Base-by-base conservation (phyloP, 2,113 vertebrate species). In the Channa argus region DNA sequence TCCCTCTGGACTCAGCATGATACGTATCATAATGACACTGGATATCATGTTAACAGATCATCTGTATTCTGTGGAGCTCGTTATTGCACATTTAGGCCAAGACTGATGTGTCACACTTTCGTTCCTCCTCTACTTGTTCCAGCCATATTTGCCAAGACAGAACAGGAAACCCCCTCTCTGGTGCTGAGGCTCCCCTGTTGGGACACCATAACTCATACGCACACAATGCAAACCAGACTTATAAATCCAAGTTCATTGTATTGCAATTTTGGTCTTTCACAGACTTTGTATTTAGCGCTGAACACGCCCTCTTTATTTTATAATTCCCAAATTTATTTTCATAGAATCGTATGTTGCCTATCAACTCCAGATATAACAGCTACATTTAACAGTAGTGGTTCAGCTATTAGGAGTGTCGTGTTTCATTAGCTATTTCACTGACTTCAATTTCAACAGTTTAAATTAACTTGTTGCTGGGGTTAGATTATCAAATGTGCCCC, bases 71-170 rank as follows among this genome's bases (percentile, higher is more conserved):
- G 47, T 33, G 24, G 33, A 67, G 58, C 37, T 46, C 39, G 54
- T 63, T 63, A 15, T 50, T 9, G 50, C n/a, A 49, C n/a, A 37
- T 64, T 68, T 9, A 58, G 50, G 41, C 55, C 34, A n/a, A 69
- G 11, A 73, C 9, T 50, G 64, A 45, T 10, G 15, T 63, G 66
- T 56, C 73, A 76, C 59, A 63, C 64, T 43, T 77, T 87, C 75
- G 67, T 72, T 86, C 63, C 45, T 75, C 38, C 11, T 68, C 43
- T 74, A 83, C 74, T 77, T 74, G 52, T 70, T 69, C 69, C 65
- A 47, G 53, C 8, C 8, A 2, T 24, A 34, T 39, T 52, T 61
- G 74, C 82, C 85, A 83, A 73, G 65, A 73, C 69, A 55, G 51
- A 58, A 15, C 49, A 77, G 68, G 79, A 83, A 87, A 74, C 34